These are phyloP conservation scores for Conus canariensis DNA, from an alignment of 2,888 invertebrate genomes.

Conservation along the genomic window DNA sequence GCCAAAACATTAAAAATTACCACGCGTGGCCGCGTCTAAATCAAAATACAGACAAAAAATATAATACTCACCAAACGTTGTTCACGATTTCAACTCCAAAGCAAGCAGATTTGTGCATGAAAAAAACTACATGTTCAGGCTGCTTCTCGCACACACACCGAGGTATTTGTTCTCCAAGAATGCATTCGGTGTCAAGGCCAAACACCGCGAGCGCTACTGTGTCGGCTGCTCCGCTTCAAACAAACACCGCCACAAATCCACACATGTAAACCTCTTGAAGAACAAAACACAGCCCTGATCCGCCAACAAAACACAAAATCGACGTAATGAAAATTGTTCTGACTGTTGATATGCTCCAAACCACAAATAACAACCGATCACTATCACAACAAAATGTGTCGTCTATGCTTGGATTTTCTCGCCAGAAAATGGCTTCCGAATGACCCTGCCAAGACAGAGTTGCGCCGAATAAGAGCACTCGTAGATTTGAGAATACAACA, in stretches of 20 bases:
- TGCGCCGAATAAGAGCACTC: conserved; percentile 18
- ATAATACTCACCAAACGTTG: background rate
- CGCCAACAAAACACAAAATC: background rate
- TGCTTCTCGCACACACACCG: background rate
- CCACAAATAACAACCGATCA: conserved; percentile 4
- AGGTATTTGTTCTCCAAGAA: conserved; percentile 4
- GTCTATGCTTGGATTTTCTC: background rate
- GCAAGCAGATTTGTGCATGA: background rate
- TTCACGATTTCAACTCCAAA: background rate
- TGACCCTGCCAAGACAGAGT: conserved; percentile 27
- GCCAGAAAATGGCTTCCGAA: conserved; percentile 26
- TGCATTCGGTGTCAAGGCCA: conserved; percentile 26
- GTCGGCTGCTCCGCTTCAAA: conserved; percentile 6
- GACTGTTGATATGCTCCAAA: background rate
- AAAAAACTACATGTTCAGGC: conserved; percentile 7
- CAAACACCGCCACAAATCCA: conserved; percentile 7
- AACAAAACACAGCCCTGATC: background rate
- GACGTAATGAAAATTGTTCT: background rate
- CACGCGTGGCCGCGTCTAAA: background rate
- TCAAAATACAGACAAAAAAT: background rate
- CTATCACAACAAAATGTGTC: conserved; percentile 24
- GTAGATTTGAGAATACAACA: background rate
- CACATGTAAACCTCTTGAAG: background rate
- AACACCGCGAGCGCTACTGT: conserved; percentile 10
- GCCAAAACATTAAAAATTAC: background rate